A percentile compares a stretch with the other conserved stretches of the same genome.
phyloP scores from a whole-genome alignment of 2,113 vertebrate genomes.

The Ammospiza caudacuta region DNA sequence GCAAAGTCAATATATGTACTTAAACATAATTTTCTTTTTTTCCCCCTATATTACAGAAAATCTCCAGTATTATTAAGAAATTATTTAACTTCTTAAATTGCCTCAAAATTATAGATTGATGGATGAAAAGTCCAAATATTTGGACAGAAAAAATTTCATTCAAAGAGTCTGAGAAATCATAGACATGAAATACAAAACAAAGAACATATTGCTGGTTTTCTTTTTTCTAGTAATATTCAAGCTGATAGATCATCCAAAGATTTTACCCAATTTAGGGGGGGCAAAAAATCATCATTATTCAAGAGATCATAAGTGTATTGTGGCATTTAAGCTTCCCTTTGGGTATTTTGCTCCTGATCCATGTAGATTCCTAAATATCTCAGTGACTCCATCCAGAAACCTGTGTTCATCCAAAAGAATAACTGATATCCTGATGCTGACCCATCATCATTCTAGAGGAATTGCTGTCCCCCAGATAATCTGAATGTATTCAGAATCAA shows the following conservation, averaged over 20 bases:
- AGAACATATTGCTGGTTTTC: not conserved
- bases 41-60: not conserved
- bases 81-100: not conserved
- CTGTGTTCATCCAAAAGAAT: not conserved
- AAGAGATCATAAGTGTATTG: not conserved
- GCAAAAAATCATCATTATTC: not conserved
- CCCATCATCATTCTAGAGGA: not conserved
- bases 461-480: not conserved
- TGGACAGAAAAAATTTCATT: not conserved
- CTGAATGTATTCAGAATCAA: not conserved
- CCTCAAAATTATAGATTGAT: not conserved
- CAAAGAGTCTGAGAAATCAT: not conserved
- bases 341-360: not conserved
- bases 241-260: not conserved
- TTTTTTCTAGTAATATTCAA: not conserved
- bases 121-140: not conserved
- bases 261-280: not conserved
- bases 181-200: not conserved
- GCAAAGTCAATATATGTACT: not conserved
- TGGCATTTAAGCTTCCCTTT: not conserved
- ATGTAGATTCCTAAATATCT: not conserved
- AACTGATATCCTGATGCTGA: not conserved
- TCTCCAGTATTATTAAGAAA: not conserved
- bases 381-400: not conserved
- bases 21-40: not conserved